These are phyloP conservation scores for Tamandua tetradactyla DNA, from an alignment of 2,797 vertebrate species.

Conservation along the genomic window DNA sequence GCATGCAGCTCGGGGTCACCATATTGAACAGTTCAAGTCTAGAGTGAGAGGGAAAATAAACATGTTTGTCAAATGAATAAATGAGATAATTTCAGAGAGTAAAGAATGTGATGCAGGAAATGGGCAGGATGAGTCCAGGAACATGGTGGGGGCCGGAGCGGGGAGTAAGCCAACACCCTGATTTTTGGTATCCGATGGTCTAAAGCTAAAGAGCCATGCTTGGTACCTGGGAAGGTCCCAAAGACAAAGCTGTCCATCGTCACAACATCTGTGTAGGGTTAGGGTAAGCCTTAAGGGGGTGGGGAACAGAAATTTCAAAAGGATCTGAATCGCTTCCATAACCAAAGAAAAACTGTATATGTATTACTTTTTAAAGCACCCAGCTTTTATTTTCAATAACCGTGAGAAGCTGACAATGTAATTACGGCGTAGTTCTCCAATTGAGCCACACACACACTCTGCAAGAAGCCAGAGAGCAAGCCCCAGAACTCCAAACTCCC, in stretches of 20 bases:
- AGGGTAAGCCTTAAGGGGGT: neutral
- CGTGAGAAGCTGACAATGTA: constrained; percentile 31
- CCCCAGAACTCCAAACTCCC: neutral
- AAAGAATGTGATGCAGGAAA: neutral
- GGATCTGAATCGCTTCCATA: neutral
- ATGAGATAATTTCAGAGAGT: neutral
- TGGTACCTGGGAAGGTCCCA: neutral
- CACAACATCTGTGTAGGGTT: neutral
- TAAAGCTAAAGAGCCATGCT: fast-evolving
- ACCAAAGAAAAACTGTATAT: neutral
- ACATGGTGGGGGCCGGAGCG: fast-evolving
- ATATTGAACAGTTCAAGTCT: fast-evolving
- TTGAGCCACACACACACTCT: neutral
- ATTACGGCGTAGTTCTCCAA: constrained; percentile 40
- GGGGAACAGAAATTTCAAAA: neutral
- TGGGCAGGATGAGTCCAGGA: neutral
- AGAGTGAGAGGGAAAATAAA: neutral
- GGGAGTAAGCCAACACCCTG: neutral
- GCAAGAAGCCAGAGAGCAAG: neutral
- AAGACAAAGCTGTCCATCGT: neutral
- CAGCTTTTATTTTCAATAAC: constrained; percentile 64
- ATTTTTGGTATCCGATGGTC: neutral
- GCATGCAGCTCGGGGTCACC: neutral
- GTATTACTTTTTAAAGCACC: constrained; percentile 1
- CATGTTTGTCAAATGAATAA: neutral